Percentiles rank a stretch among this genome's conserved stretches.
Conservation (phyloP, 2,888 invertebrate species). For the Cancer borealis region DNA sequence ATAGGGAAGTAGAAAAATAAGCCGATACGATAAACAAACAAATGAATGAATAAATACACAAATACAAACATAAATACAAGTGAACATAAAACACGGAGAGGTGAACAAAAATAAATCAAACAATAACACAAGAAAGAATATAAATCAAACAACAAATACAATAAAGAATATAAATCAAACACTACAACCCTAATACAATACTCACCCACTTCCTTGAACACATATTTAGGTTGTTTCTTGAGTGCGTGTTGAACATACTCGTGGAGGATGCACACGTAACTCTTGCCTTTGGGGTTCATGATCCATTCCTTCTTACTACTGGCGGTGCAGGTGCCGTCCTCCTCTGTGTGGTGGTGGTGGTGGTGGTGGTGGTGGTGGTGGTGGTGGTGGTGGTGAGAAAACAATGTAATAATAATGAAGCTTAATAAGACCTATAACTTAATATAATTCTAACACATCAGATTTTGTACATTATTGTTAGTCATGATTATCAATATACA, state of each 20-base stretch:
- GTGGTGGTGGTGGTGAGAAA: not conserved
- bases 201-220: constrained; percentile 91
- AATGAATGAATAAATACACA: too few relatives aligned
- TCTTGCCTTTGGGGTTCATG: constrained; percentile 98
- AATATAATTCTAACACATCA: too few relatives aligned
- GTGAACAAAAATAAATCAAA: not conserved
- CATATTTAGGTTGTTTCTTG: constrained; percentile 95
- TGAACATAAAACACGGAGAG: not conserved
- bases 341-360: constrained; percentile 58
- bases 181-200: not conserved
- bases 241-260: constrained; percentile 98
- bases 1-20: too few relatives aligned
- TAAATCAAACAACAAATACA: not conserved
- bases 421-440: too few relatives aligned
- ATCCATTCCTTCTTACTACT: constrained; percentile 91
- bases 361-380: not conserved
- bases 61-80: too few relatives aligned
- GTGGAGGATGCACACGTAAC: constrained; percentile 96
- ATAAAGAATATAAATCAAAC: not conserved
- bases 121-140: not conserved
- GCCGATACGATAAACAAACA: too few relatives aligned
- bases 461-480: too few relatives aligned
- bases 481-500: too few relatives aligned
- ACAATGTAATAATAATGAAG: not conserved
- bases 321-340: constrained; percentile 59